These are phyloP conservation scores for Drosophila navojoa DNA, from an alignment of 1,140 invertebrate species.

Conservation along the genomic window DNA sequence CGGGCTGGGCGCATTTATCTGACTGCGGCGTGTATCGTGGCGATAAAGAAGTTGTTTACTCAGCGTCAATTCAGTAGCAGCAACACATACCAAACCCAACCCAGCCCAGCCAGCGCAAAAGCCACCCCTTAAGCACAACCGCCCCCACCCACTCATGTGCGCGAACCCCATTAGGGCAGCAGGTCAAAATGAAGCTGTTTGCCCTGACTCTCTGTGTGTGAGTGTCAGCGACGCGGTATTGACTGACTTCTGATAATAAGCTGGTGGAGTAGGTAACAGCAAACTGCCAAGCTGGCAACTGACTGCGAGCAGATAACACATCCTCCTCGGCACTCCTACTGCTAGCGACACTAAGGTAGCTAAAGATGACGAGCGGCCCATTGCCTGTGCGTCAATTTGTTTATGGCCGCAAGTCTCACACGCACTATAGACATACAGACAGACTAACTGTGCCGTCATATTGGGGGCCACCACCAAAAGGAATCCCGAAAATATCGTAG, in stretches of 20 bases:
- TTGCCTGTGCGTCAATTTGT: constrained; percentile 42
- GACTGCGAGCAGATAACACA: constrained; percentile 75
- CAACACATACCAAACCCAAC: constrained; percentile 17
- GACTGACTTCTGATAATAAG: constrained; percentile 73
- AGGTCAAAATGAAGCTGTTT: constrained; percentile 79
- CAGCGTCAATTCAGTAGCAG: constrained; percentile 70
- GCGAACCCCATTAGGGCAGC: constrained; percentile 58
- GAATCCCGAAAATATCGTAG: constrained; percentile 14
- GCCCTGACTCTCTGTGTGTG: constrained; percentile 13
- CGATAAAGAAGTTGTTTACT: constrained; percentile 84
- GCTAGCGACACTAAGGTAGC: neutral
- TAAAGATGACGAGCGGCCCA: constrained; percentile 8
- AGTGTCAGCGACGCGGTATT: constrained; percentile 54
- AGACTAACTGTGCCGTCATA: neutral
- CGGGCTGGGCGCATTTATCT: constrained; percentile 43
- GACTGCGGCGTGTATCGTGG: constrained; percentile 70
- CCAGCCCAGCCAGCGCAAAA: constrained; percentile 13
- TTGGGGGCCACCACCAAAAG: constrained; percentile 27
- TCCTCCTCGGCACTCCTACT: constrained; percentile 9
- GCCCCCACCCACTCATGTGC: constrained; percentile 49
- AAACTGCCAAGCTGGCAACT: constrained; percentile 59
- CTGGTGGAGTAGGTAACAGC: constrained; percentile 20
- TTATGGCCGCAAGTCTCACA: constrained; percentile 23
- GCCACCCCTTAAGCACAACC: constrained; percentile 10
- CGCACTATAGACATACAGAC: neutral